Conservation (phyloP, 2,113 vertebrate genomes). For the Anguilla japonica region DNA sequence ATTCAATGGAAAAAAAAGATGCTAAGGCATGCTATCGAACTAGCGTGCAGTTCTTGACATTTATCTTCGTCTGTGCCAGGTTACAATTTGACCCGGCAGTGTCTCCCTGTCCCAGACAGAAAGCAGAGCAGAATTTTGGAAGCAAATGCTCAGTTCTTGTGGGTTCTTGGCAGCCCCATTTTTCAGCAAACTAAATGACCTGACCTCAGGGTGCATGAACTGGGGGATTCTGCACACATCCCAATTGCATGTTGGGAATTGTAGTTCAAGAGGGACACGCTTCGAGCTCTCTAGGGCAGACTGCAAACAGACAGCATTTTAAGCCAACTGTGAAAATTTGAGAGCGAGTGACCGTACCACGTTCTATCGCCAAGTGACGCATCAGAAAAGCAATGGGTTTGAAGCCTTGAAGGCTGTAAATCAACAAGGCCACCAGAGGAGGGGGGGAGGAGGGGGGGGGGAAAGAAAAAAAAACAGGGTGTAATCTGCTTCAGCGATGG, state of each 20-base stretch:
- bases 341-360: background rate
- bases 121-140: background rate
- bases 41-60: background rate
- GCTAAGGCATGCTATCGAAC: background rate
- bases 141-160: background rate
- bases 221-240: background rate
- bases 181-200: background rate
- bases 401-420: background rate
- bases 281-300: background rate
- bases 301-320: too few species aligned
- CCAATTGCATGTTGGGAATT: background rate
- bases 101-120: background rate
- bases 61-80: background rate
- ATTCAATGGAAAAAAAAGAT: background rate
- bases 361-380: background rate
- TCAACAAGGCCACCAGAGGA: background rate
- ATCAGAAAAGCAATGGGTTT: background rate
- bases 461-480: background rate
- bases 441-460: background rate
- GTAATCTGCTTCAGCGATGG: slow-evolving; percentile 29
- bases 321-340: background rate
- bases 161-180: background rate
- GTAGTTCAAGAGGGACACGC: background rate
- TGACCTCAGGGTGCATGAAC: background rate
- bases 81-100: background rate